Conservation (phyloP, 2,113 vertebrate genomes). For the Suncus etruscus region DNA sequence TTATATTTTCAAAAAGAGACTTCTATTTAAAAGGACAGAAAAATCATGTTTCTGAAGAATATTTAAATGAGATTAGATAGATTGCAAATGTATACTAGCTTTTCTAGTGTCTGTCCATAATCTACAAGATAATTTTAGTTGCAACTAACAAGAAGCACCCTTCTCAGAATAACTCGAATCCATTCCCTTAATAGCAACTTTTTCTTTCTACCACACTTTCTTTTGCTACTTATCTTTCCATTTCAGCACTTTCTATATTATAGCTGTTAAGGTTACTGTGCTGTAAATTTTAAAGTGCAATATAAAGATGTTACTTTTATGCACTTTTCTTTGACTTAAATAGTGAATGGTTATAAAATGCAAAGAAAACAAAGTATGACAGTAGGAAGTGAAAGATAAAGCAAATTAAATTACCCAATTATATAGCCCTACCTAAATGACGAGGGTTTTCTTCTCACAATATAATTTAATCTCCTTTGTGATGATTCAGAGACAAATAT, state of each 20-base stretch:
- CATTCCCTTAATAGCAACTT: constrained; percentile 47
- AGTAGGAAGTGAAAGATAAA: constrained; percentile 27
- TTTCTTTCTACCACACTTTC: constrained; percentile 44
- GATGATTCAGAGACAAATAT: background rate
- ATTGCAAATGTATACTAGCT: background rate
- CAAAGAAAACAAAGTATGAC: constrained; percentile 41
- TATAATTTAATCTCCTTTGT: background rate
- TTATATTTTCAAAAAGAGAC: background rate
- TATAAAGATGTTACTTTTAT: constrained; percentile 61
- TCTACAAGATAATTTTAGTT: background rate
- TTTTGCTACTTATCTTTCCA: constrained; percentile 37
- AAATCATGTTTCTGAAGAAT: background rate
- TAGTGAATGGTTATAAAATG: constrained; percentile 60
- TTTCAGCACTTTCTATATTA: constrained; percentile 25
- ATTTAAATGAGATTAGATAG: background rate
- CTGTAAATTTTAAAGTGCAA: constrained; percentile 43
- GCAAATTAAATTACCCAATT: background rate
- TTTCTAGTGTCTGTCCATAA: background rate
- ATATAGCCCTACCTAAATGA: background rate
- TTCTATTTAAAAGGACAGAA: background rate
- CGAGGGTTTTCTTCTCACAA: background rate
- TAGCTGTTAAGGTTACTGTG: constrained; percentile 31
- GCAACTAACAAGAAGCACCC: background rate
- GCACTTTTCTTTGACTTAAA: background rate
- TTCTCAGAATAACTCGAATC: background rate